Evolutionary conservation across 2,113 vertebrate species (phyloP).

Genomic region (Lampris megalopsis): DNA sequence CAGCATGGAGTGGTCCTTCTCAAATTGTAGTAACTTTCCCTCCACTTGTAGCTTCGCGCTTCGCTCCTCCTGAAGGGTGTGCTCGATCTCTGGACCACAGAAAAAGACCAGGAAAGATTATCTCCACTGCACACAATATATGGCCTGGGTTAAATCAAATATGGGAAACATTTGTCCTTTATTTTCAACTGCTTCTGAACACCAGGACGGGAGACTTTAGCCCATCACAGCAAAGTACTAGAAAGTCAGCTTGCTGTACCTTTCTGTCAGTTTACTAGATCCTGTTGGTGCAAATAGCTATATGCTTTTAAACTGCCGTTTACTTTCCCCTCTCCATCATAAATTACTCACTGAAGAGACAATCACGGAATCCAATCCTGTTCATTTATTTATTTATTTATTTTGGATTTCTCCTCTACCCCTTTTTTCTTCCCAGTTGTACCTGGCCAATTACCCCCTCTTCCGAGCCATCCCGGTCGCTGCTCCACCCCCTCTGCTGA

Average conservation of each 20-base stretch:
- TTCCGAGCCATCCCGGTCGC: too few species aligned
- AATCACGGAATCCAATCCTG: too few species aligned
- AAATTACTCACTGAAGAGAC: too few species aligned
- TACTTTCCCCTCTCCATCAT: too few species aligned
- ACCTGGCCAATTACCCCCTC: too few species aligned
- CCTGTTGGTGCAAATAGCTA: not conserved
- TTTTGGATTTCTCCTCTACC: too few species aligned
- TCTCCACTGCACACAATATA: not conserved
- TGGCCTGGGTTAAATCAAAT: not conserved
- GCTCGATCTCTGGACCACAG: slow-evolving; percentile 88
- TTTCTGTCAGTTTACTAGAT: not conserved
- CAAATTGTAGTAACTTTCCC: slow-evolving; percentile 88
- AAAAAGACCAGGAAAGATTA: not conserved
- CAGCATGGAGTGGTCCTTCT: slow-evolving; percentile 91
- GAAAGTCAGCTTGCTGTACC: not conserved
- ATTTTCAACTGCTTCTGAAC: not conserved
- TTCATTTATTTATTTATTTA: not conserved
- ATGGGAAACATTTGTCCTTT: not conserved
- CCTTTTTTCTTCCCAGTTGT: too few species aligned
- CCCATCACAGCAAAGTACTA: not conserved
- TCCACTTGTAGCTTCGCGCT: slow-evolving; percentile 90
- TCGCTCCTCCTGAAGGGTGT: slow-evolving; percentile 91
- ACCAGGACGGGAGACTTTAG: not conserved
- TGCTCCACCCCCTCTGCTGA: too few species aligned
- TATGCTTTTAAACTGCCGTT: too few species aligned